phyloP scores from a whole-genome alignment of 35 echinoderm and acorn worm species.

The Diadema setosum region DNA sequence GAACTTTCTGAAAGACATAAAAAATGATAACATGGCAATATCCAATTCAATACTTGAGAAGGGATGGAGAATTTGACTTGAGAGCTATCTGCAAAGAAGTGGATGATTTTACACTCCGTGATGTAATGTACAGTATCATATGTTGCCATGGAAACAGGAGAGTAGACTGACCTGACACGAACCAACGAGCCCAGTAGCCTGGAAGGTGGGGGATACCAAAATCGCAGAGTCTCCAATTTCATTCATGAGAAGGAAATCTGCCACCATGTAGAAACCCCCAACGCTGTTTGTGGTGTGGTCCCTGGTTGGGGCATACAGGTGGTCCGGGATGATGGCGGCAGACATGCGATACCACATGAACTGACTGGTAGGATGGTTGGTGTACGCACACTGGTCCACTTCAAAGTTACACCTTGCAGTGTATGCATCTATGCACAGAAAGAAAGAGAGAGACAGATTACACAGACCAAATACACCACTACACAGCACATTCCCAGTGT shows the following conservation, averaged over 20 bases:
- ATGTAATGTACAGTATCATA: too few species aligned
- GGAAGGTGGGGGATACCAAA: not conserved
- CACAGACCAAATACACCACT: too few species aligned
- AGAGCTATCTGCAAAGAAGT: too few species aligned
- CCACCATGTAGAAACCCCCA: constrained; percentile 28
- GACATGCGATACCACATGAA: constrained; percentile 33
- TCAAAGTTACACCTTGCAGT: constrained; percentile 58
- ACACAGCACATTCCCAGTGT: too few species aligned
- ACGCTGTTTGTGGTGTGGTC: constrained; percentile 47
- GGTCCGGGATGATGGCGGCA: not conserved
- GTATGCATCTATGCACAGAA: too few species aligned
- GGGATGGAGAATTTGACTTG: too few species aligned
- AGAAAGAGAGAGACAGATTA: too few species aligned
- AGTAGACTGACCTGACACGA: not conserved
- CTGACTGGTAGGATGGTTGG: not conserved
- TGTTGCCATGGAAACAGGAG: too few species aligned
- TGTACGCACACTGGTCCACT: constrained; percentile 11
- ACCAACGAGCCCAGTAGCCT: not conserved
- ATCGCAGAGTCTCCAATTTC: not conserved
- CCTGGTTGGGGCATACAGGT: constrained; percentile 40
- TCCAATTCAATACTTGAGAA: too few species aligned
- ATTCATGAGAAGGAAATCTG: not conserved
- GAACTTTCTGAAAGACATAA: too few species aligned
- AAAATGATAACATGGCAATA: too few species aligned
- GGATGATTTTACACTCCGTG: too few species aligned